phyloP scores from a whole-genome alignment of 2,888 invertebrate species.

The Lithosia quadra region DNA sequence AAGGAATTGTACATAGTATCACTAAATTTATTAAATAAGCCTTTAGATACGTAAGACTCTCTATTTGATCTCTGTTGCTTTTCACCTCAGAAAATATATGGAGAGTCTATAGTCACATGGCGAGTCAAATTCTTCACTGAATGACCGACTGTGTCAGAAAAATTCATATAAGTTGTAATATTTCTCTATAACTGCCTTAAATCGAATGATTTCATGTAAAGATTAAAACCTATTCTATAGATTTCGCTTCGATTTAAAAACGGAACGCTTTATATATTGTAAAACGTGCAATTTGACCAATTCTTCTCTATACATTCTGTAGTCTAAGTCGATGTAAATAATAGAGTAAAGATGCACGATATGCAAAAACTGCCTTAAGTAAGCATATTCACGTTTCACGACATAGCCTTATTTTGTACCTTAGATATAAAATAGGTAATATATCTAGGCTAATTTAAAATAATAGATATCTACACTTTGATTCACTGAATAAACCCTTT shows the following conservation, averaged over 20 bases:
- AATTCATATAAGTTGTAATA: slow-evolving; percentile 16
- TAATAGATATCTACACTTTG: slow-evolving; percentile 62
- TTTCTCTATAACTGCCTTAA: slow-evolving; percentile 45
- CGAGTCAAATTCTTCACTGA: slow-evolving; percentile 6
- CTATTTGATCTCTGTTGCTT: no score
- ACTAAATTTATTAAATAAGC: neutral
- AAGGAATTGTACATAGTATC: neutral
- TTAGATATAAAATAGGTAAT: slow-evolving; percentile 62
- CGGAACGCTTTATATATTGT: slow-evolving; percentile 71
- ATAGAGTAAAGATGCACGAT: slow-evolving; percentile 75
- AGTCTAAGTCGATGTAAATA: slow-evolving; percentile 70
- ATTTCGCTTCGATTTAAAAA: slow-evolving; percentile 58
- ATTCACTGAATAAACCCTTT: slow-evolving; percentile 67
- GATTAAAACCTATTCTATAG: slow-evolving; percentile 35
- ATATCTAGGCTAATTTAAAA: slow-evolving; percentile 53
- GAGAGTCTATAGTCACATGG: neutral
- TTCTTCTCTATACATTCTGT: slow-evolving; percentile 64
- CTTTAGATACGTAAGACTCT: no score
- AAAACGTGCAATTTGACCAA: slow-evolving; percentile 77
- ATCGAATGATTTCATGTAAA: slow-evolving; percentile 36
- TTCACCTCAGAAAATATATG: no score
- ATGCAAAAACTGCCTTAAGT: slow-evolving; percentile 82
- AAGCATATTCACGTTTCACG: slow-evolving; percentile 83
- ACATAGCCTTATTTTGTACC: slow-evolving; percentile 85
- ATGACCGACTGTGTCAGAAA: slow-evolving; percentile 7